Percentiles rank a stretch among this genome's conserved stretches.
phyloP scores from a whole-genome alignment of 2,888 invertebrate species.

The Cerastoderma edule region DNA sequence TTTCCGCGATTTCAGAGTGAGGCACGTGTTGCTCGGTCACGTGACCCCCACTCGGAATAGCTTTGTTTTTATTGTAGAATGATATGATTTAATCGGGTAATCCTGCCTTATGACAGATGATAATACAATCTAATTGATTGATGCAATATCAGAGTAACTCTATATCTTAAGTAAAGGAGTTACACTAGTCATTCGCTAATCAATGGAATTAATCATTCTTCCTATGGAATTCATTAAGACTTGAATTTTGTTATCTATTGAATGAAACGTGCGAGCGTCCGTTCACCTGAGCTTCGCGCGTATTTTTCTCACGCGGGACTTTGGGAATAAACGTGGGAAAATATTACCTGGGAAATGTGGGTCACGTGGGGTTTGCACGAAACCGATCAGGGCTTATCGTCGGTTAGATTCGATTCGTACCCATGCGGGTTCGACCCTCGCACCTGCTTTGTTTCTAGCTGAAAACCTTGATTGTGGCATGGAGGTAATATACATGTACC shows the following conservation, averaged over 20 bases:
- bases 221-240: neutral
- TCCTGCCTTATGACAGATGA: slow-evolving; percentile 19
- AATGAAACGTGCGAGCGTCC: neutral
- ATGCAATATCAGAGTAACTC: too few species aligned
- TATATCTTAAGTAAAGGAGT: too few species aligned
- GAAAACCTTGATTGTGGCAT: too few species aligned
- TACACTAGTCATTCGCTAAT: too few species aligned
- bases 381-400: too few species aligned
- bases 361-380: slow-evolving; percentile 23
- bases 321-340: slow-evolving; percentile 19
- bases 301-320: neutral
- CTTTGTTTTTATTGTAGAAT: slow-evolving; percentile 22
- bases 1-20: slow-evolving; percentile 20
- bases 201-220: slow-evolving; percentile 19
- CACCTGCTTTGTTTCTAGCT: too few species aligned
- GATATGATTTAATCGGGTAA: slow-evolving; percentile 22
- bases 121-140: too few species aligned
- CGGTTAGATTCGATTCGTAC: neutral
- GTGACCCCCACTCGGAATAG: slow-evolving; percentile 19
- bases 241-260: slow-evolving; percentile 20
- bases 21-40: slow-evolving; percentile 20
- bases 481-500: too few species aligned
- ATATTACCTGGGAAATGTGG: neutral
- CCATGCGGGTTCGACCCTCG: slow-evolving; percentile 17
- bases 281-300: slow-evolving; percentile 18